Evolutionary conservation across 1,140 invertebrate genomes (phyloP).

Genomic region (fruit fly (Drosophila melanogaster)): DNA sequence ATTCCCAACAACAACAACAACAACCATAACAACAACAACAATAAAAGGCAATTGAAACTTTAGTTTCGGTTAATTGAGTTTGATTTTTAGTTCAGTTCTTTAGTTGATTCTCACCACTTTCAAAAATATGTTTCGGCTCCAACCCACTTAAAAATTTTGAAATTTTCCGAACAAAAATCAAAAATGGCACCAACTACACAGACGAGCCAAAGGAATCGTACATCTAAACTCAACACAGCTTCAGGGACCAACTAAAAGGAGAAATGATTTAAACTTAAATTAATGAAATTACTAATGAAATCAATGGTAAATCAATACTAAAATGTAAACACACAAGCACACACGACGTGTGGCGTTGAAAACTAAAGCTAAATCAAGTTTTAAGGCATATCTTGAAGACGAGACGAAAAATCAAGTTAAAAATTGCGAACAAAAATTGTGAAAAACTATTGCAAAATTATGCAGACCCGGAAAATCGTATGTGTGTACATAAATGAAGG

Average conservation of each 20-base stretch:
- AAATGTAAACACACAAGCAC: constrained; percentile 27
- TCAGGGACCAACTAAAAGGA: constrained; percentile 74
- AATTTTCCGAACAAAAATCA: constrained; percentile 28
- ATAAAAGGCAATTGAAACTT: constrained; percentile 41
- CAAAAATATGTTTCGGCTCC: constrained; percentile 20
- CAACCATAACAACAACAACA: constrained; percentile 22
- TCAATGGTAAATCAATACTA: constrained; percentile 41
- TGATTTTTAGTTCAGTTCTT: constrained; percentile 12
- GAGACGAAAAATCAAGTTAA: constrained; percentile 7
- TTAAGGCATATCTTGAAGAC: constrained; percentile 52
- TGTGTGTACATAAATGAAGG: constrained; percentile 39
- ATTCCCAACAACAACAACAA: constrained; percentile 32
- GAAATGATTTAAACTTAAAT: constrained; percentile 56
- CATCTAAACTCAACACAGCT: constrained; percentile 80
- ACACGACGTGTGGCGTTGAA: background rate
- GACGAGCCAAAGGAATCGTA: constrained; percentile 64
- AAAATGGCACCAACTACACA: constrained; percentile 47
- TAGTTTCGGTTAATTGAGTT: constrained; percentile 15
- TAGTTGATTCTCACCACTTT: constrained; percentile 25
- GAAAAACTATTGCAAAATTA: constrained; percentile 29
- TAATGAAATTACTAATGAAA: constrained; percentile 1
- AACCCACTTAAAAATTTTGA: constrained; percentile 27
- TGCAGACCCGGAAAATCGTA: constrained; percentile 21
- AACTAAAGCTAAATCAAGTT: constrained; percentile 33
- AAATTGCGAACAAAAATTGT: constrained; percentile 8